These are phyloP conservation scores for Thomomys bottae DNA, from an alignment of 2,113 vertebrate genomes.

Conservation along the genomic window DNA sequence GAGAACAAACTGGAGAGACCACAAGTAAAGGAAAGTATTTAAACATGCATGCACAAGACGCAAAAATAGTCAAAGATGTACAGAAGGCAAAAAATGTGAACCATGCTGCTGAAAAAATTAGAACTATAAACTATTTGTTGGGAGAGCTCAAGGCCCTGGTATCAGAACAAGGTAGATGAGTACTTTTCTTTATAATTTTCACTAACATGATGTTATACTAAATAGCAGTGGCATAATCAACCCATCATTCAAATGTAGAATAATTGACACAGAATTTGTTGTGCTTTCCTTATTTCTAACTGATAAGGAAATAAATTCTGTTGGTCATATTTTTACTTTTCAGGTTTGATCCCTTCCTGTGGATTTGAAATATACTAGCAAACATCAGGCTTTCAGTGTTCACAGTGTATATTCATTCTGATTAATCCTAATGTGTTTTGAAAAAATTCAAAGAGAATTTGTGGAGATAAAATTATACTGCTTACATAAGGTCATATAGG, in stretches of 20 bases:
- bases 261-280: not conserved
- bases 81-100: slow-evolving; percentile 79
- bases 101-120: slow-evolving; percentile 81
- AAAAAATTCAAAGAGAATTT: slow-evolving; percentile 54
- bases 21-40: slow-evolving; percentile 81
- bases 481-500: too few relatives aligned
- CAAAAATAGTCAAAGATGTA: slow-evolving; percentile 74
- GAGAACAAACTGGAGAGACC: slow-evolving; percentile 73
- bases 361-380: slow-evolving; percentile 13
- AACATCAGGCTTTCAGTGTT: slow-evolving; percentile 15
- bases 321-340: slow-evolving; percentile 20
- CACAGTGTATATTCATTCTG: slow-evolving; percentile 12
- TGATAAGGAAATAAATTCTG: slow-evolving; percentile 35
- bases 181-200: slow-evolving; percentile 42
- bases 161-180: slow-evolving; percentile 87
- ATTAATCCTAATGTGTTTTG: slow-evolving; percentile 18
- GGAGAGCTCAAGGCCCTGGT: slow-evolving; percentile 90
- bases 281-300: not conserved
- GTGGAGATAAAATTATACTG: slow-evolving; percentile 29
- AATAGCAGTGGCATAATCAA: not conserved
- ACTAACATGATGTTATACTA: not conserved
- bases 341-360: not conserved
- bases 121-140: slow-evolving; percentile 87
- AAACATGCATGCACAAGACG: slow-evolving; percentile 83
- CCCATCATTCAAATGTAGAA: slow-evolving; percentile 12